Evolutionary conservation across 2,113 vertebrate species (phyloP), one percentile per base, ranked within the genome.

Genomic region (Chaetodon auriga): DNA sequence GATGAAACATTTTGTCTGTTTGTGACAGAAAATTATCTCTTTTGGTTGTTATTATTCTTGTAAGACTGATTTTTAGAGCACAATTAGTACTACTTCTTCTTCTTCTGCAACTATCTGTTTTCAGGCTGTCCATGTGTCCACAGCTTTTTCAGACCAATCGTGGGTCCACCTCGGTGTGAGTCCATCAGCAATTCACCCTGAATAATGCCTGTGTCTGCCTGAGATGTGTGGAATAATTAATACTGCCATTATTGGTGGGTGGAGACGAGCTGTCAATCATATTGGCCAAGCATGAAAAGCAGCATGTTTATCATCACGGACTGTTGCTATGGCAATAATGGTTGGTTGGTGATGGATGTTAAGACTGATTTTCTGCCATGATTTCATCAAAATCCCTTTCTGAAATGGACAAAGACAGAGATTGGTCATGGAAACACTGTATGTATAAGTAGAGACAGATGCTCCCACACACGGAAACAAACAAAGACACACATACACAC

Each of bases 171-270:
- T 80, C 53, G 25, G 61, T 55, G 58, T 63, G 63, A 83, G 85
- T 87, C 85, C 86, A 93, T 93, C 89, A 91, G 79, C 81, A 78
- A 91, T 92, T 93, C 91, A 75, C n/a, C 83, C 87, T 76, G 89
- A 92, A 92, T 90, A 89, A 87, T 78, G 80, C 62, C 79, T 72
- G 62, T 83, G 78, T 76, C 84, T 80, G 89, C 78, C 82, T 45
- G 75, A 66, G 77, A 89, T 84, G 84, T 90, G 90, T 55, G 66
- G 85, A 90, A 94, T 94, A 92, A 94, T 94, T 93, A 93, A 93
- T 93, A 90, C 82, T 71, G 85, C 87, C 72, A 92, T 93, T 89
- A 94, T 92, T 88, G 90, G 92, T 92, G 90, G 92, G 94, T 61
- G 93, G 92, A 73, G 90, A 91, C 64, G 18, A 80, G 35, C 87